Conservation (phyloP, 1,140 invertebrate species). For the Lucilia sericata region DNA sequence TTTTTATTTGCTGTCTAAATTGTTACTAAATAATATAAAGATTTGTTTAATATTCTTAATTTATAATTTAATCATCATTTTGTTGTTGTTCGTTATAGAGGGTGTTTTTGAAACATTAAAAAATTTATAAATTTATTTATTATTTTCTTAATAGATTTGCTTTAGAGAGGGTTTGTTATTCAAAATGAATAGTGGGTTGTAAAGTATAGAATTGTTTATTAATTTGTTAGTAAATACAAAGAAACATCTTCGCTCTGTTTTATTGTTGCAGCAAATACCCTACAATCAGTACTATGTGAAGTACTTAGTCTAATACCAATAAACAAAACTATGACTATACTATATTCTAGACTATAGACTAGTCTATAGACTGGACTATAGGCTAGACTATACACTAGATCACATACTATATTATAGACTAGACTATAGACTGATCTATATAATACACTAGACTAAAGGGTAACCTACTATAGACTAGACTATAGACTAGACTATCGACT, state of each 20-base stretch:
- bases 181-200: background rate
- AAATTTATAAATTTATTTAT: background rate
- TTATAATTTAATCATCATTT: slow-evolving; percentile 25
- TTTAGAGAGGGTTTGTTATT: background rate
- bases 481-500: no score
- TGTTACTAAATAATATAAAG: background rate
- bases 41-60: slow-evolving; percentile 21
- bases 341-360: no score
- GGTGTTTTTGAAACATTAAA: background rate
- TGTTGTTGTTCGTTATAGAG: background rate
- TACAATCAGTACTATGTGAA: background rate
- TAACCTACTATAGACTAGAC: no score
- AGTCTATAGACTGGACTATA: no score
- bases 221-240: background rate
- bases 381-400: no score
- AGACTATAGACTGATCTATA: no score
- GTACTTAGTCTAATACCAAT: no score
- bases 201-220: background rate
- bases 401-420: no score
- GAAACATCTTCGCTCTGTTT: background rate
- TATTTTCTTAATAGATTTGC: background rate
- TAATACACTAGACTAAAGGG: no score
- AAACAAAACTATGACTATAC: no score
- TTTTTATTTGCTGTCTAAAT: background rate
- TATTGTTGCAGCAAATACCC: background rate